Evolutionary conservation across 2,797 vertebrate species (phyloP).

Genomic region (Mastacembelus armatus): DNA sequence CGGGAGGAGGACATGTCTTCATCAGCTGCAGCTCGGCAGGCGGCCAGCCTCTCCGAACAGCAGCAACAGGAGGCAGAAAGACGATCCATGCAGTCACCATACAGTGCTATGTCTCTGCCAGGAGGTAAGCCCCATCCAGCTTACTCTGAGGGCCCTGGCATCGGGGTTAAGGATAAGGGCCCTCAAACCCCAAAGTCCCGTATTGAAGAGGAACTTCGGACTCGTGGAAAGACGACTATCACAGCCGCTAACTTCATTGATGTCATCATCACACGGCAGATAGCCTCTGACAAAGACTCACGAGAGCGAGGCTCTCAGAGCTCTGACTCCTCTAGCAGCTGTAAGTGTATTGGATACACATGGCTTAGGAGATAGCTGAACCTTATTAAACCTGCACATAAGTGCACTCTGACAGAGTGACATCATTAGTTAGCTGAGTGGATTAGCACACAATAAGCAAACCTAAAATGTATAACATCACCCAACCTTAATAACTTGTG

Average conservation of each 20-base stretch:
- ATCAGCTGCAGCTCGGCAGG: conserved; percentile 75
- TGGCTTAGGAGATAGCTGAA: background rate
- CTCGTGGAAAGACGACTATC: conserved; percentile 97
- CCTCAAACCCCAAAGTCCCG: conserved; percentile 92
- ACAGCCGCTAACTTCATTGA: conserved; percentile 99
- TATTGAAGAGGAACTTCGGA: conserved; percentile 97
- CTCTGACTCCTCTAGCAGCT: conserved; percentile 95
- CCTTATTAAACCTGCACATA: background rate
- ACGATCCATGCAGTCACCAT: conserved; percentile 90
- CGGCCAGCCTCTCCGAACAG: conserved; percentile 83
- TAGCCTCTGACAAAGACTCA: conserved; percentile 96
- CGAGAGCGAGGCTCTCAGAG: conserved; percentile 95
- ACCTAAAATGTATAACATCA: background rate
- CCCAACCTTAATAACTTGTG: background rate
- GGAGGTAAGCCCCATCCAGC: conserved; percentile 88
- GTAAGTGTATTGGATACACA: conserved; percentile 83
- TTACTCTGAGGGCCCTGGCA: conserved; percentile 84
- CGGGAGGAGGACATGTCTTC: conserved; percentile 88
- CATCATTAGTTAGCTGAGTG: background rate
- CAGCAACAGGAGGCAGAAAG: conserved; percentile 89
- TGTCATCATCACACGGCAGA: conserved; percentile 98
- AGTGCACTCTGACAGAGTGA: background rate
- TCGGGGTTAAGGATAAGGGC: conserved; percentile 89
- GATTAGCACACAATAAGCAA: background rate
- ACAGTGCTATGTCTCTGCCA: conserved; percentile 87